Conservation (phyloP, 2,113 vertebrate genomes). For the Bufo bufo region DNA sequence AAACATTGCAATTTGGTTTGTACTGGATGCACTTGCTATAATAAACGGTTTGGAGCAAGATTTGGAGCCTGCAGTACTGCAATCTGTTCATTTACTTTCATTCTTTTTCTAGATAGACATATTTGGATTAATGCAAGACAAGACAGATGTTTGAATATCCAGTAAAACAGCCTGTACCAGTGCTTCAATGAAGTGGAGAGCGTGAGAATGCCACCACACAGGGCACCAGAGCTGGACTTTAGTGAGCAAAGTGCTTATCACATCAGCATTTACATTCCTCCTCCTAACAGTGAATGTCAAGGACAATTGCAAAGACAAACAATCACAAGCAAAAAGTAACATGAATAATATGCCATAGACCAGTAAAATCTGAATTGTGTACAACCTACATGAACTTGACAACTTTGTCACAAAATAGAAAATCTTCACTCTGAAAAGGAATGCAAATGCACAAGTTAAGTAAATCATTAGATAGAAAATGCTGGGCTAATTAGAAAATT, state of each 20-base stretch:
- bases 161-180: too few relatives aligned
- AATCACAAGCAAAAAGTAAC: neutral
- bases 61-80: too few relatives aligned
- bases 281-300: neutral
- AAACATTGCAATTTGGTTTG: too few relatives aligned
- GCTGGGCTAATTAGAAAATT: constrained; percentile 2
- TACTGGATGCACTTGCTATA: too few relatives aligned
- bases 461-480: neutral
- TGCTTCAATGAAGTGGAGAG: neutral
- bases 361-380: neutral
- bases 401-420: neutral
- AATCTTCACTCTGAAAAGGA: neutral
- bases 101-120: too few relatives aligned
- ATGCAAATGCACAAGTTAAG: neutral
- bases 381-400: neutral
- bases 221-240: neutral
- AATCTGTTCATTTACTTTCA: too few relatives aligned
- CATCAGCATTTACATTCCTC: neutral
- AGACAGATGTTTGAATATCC: too few relatives aligned
- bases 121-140: too few relatives aligned
- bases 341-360: neutral
- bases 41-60: too few relatives aligned
- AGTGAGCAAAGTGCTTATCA: neutral
- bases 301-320: neutral
- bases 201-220: neutral